Base-by-base conservation (phyloP, 2,797 vertebrate species). In the Hydrocynus forskahlii region DNA sequence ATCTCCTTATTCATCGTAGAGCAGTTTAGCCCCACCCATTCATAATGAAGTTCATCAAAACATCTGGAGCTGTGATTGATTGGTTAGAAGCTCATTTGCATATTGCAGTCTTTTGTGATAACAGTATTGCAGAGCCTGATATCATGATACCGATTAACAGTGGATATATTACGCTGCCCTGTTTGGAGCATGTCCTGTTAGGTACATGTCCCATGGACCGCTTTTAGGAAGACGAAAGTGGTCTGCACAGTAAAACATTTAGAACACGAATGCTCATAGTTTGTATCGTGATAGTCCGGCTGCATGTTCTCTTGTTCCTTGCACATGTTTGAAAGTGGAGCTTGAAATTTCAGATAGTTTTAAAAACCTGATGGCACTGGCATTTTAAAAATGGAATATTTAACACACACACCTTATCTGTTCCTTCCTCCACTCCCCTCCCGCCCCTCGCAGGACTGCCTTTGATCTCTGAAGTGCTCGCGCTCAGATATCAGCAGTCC, bases 151-250 rank as follows among this genome's bases (percentile, higher is more conserved):
- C 29, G 29, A 29, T 29, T 29, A 29, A 29, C 29, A 29, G 29
- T 29, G 1, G 29, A 29, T 29, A 29, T 29, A 29, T 29, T 29
- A 29, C 29, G 29, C 29, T 1, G 29, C 29, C 29, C 29, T 29
- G 29, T 29, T 29, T 29, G 75, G 55, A 71, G 78, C 82, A 50
- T 29, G 43, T 57, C 74, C 50, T 0, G 76, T 83, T 66, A 72
- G 21, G 43, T 38, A 19, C 29, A 35, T 70, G 73, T 60, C 79
- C 67, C 78, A 48, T 69, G 54, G 7, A 21, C 45, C 2, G 19
- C 40, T 76, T 83, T 38, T 12, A 78, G 81, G 59, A 14, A 63
- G 63, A 85, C 85, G 73, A 84, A 85, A 86, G 81, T 79, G 81
- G 83, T 86, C 75, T 78, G 50, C 57, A 52, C 71, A 72, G 82